These are phyloP conservation scores for Eutolmus rufibarbis DNA, from an alignment of 2,888 invertebrate species.

Conservation along the genomic window DNA sequence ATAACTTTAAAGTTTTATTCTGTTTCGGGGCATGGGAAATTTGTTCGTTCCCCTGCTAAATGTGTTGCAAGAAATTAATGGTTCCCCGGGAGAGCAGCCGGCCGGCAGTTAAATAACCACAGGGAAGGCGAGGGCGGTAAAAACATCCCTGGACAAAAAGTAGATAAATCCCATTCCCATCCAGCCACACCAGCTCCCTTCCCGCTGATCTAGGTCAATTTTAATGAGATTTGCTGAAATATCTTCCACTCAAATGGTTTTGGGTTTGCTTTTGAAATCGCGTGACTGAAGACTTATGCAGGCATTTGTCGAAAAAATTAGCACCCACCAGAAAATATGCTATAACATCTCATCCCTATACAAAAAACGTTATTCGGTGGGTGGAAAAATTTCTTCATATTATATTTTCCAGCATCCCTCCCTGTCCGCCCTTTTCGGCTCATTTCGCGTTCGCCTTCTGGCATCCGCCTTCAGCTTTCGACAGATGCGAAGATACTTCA, in stretches of 20 bases:
- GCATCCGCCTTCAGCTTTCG: neutral
- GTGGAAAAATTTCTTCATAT: neutral
- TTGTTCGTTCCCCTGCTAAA: conserved; percentile 40
- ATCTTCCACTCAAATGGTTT: conserved; percentile 49
- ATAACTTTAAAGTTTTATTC: conserved; percentile 23
- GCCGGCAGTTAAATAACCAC: conserved; percentile 35
- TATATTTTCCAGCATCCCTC: neutral
- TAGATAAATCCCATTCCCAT: conserved; percentile 12
- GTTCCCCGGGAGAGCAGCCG: neutral
- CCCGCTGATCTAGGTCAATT: conserved; percentile 47
- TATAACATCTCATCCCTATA: neutral
- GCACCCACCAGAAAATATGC: neutral
- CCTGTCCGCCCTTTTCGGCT: neutral
- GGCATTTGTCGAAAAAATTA: conserved; percentile 23
- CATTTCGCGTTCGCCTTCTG: neutral
- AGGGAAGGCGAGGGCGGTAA: neutral
- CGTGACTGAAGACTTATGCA: conserved; percentile 30
- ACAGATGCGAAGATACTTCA: neutral
- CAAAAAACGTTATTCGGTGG: neutral
- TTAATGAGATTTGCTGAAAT: conserved; percentile 50
- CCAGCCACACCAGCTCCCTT: neutral
- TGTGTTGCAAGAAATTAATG: conserved; percentile 48
- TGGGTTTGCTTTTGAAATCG: conserved; percentile 39
- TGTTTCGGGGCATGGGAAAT: neutral
- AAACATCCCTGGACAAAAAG: conserved; percentile 31